Percentiles rank a stretch among this genome's conserved stretches.
These are phyloP conservation scores for Hyles lineata DNA, from an alignment of 2,888 invertebrate genomes.

Conservation along the genomic window DNA sequence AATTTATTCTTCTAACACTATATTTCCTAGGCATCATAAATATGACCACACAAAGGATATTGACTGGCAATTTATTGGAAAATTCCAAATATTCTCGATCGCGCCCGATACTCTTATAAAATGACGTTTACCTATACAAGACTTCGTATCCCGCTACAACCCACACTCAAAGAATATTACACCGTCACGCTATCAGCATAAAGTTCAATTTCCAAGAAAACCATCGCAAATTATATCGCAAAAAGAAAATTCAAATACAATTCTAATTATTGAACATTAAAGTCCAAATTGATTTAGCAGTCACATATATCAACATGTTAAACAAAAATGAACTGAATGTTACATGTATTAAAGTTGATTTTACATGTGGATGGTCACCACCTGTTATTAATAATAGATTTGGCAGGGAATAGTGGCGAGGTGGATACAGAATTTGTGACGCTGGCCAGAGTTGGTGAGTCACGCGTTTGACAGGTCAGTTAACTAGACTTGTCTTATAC, in stretches of 20 bases:
- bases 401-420: slow-evolving; percentile 45
- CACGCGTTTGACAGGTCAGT: slow-evolving; percentile 44
- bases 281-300: slow-evolving; percentile 14
- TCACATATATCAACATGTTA: too few relatives aligned
- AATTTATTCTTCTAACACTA: background rate
- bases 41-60: slow-evolving; percentile 6
- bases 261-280: slow-evolving; percentile 5
- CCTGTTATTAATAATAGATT: slow-evolving; percentile 47
- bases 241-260: slow-evolving; percentile 3
- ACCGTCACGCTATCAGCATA: background rate
- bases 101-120: slow-evolving; percentile 12
- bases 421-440: slow-evolving; percentile 43
- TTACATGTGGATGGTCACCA: background rate
- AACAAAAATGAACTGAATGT: background rate
- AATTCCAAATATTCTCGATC: slow-evolving; percentile 9
- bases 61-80: slow-evolving; percentile 9
- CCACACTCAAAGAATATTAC: background rate
- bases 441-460: slow-evolving; percentile 40
- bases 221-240: background rate
- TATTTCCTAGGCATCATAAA: background rate
- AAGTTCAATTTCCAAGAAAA: background rate
- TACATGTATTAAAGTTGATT: background rate
- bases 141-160: background rate
- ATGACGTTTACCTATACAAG: slow-evolving; percentile 16
- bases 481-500: slow-evolving; percentile 36